Evolutionary conservation across 2,888 invertebrate genomes (phyloP).

Genomic region (Leptinotarsa peninsularis): DNA sequence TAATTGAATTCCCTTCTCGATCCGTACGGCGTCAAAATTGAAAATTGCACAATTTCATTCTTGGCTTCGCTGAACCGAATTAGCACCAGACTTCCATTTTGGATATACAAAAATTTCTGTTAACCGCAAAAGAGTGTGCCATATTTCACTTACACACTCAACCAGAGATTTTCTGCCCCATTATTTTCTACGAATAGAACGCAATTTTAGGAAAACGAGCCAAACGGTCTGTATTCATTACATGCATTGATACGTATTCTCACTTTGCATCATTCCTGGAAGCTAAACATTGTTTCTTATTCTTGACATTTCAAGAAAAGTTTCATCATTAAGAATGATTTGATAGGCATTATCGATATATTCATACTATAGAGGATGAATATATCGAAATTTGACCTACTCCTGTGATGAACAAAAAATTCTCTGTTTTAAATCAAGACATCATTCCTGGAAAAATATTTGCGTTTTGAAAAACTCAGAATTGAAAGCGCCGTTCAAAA

Average conservation of each 20-base stretch:
- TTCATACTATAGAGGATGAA: no score
- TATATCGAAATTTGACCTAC: no score
- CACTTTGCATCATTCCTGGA: neutral
- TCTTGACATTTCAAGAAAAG: no score
- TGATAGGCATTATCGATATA: no score
- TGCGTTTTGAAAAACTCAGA: no score
- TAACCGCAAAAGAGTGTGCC: neutral
- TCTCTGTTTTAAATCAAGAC: no score
- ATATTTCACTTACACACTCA: constrained; percentile 7
- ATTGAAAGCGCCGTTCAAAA: no score
- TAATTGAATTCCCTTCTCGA: neutral
- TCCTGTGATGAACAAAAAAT: no score
- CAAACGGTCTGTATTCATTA: neutral
- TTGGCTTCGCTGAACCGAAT: constrained; percentile 10
- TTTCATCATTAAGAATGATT: no score
- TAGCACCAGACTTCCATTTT: constrained; percentile 5
- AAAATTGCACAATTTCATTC: neutral
- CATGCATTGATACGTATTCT: neutral
- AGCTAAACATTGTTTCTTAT: no score
- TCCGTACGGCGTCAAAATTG: neutral
- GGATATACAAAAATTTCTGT: neutral
- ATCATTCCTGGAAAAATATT: no score
- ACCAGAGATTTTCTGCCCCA: neutral
- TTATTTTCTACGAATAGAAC: neutral
- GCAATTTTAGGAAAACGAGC: neutral